phyloP scores from a whole-genome alignment of 30 jellyfish, hydroid and myxozoan species.

The Aurelia sp. region DNA sequence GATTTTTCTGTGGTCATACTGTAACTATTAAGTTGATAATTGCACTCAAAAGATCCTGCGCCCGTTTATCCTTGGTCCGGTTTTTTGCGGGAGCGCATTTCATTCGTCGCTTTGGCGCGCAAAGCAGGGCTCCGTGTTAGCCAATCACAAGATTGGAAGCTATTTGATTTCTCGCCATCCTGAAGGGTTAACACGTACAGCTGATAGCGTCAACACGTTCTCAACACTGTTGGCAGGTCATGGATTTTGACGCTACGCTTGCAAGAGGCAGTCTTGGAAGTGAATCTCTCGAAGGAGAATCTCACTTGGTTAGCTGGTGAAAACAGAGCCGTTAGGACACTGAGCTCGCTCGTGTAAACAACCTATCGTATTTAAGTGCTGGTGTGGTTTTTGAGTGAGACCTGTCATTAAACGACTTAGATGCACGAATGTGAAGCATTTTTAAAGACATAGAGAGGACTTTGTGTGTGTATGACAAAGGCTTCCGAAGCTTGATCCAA shows the following conservation, averaged over 20 bases:
- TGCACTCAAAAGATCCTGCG: no score
- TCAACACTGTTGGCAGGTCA: constrained; percentile 54
- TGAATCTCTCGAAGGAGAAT: not conserved
- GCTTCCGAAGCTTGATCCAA: constrained; percentile 10
- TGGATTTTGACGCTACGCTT: constrained; percentile 4
- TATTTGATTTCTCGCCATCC: constrained; percentile 60
- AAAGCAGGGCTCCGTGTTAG: constrained; percentile 11
- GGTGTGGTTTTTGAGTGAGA: constrained; percentile 19
- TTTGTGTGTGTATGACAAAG: constrained; percentile 22
- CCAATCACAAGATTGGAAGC: constrained; percentile 53
- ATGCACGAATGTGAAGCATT: constrained; percentile 38
- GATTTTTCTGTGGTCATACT: no score
- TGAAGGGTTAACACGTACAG: constrained; percentile 65
- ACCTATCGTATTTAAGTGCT: no score
- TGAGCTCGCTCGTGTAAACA: no score
- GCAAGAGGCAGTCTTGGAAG: not conserved
- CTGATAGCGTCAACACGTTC: constrained; percentile 77
- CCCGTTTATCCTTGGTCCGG: no score
- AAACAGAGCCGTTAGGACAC: no score
- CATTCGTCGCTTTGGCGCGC: not conserved
- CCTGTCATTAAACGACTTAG: constrained; percentile 13
- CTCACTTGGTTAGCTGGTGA: not conserved
- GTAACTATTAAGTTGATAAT: no score
- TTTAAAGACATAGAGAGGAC: constrained; percentile 29
- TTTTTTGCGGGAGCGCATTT: constrained; percentile 1